Conservation (phyloP, 2,888 invertebrate genomes). For the Plusia festucae region DNA sequence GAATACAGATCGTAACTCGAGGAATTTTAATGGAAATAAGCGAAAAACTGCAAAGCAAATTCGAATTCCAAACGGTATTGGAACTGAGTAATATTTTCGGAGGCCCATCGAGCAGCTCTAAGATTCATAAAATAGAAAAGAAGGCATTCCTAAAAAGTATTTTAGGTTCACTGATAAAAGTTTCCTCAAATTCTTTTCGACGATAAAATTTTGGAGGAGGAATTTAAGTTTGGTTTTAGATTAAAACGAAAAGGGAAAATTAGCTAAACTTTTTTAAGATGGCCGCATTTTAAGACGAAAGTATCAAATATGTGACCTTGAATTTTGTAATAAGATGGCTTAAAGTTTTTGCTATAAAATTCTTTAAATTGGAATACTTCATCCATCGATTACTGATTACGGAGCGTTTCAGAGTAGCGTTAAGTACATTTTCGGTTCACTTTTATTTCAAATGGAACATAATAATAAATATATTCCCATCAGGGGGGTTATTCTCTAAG, state of each 20-base stretch:
- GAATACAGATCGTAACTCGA: slow-evolving; percentile 71
- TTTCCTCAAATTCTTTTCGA: slow-evolving; percentile 49
- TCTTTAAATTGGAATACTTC: background rate
- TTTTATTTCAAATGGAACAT: too few relatives aligned
- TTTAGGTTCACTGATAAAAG: slow-evolving; percentile 48
- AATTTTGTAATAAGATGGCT: slow-evolving; percentile 20
- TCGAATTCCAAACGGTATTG: slow-evolving; percentile 71
- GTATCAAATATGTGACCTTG: slow-evolving; percentile 6
- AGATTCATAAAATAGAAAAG: slow-evolving; percentile 51
- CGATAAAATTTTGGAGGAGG: slow-evolving; percentile 29
- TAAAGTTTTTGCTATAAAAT: background rate
- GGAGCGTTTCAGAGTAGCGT: too few relatives aligned
- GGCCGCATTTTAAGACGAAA: background rate
- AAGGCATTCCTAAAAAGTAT: slow-evolving; percentile 44
- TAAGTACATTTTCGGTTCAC: too few relatives aligned
- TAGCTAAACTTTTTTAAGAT: slow-evolving; percentile 6
- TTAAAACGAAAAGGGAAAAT: slow-evolving; percentile 16
- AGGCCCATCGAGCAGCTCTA: slow-evolving; percentile 36
- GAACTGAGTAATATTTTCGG: slow-evolving; percentile 65
- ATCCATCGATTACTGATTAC: too few relatives aligned
- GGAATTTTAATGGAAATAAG: slow-evolving; percentile 77
- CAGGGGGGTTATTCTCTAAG: too few relatives aligned
- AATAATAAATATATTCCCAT: too few relatives aligned
- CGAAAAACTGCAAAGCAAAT: slow-evolving; percentile 70
- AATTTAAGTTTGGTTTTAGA: slow-evolving; percentile 25